phyloP scores from a whole-genome alignment of 1,140 invertebrate species.

The Patella vulgata region DNA sequence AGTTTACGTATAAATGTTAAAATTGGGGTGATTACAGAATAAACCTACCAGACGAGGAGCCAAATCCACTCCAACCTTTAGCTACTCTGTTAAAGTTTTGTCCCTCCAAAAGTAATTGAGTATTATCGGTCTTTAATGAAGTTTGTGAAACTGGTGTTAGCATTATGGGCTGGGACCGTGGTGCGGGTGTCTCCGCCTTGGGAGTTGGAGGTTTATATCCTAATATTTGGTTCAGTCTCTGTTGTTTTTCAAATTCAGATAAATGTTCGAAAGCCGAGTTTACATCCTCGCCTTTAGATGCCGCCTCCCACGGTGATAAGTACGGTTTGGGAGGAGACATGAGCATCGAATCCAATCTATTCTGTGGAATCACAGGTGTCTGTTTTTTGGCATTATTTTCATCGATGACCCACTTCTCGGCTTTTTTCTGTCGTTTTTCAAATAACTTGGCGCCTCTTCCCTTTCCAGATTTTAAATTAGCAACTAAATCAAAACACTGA shows the following conservation, averaged over 20 bases:
- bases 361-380: conserved; percentile 29
- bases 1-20: no score
- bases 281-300: conserved; percentile 73
- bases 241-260: conserved; percentile 21
- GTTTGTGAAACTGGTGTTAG: conserved; percentile 8
- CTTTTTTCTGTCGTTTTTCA: conserved; percentile 84
- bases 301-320: conserved; percentile 80
- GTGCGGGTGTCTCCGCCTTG: not conserved
- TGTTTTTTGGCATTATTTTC: conserved; percentile 69
- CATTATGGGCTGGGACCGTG: conserved; percentile 5
- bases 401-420: conserved; percentile 88
- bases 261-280: conserved; percentile 74
- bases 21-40: no score
- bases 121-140: conserved; percentile 22
- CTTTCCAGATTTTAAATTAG: conserved; percentile 48
- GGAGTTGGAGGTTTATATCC: conserved; percentile 13
- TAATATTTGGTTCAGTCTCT: conserved; percentile 32
- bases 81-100: conserved; percentile 50
- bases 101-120: conserved; percentile 27
- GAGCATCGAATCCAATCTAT: conserved; percentile 57
- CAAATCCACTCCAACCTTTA: conserved; percentile 39
- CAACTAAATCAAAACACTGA: conserved; percentile 47
- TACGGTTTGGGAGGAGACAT: conserved; percentile 71
- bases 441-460: conserved; percentile 81
- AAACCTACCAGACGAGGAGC: not conserved